A percentile compares a stretch with the other conserved stretches of the same genome.
Conservation (phyloP, 2,888 invertebrate genomes). For the Heliconius hortense region DNA sequence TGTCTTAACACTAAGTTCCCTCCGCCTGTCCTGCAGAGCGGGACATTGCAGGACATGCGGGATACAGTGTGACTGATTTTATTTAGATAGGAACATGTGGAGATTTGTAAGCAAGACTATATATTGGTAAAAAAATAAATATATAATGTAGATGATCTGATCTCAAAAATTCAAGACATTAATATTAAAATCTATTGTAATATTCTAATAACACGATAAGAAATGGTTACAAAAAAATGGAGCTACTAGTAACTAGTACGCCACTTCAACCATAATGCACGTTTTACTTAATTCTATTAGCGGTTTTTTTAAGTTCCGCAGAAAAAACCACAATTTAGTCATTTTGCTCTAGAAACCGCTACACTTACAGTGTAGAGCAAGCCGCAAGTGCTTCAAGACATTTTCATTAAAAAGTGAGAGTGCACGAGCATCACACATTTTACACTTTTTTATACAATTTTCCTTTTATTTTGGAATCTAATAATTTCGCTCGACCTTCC, state of each 20-base stretch:
- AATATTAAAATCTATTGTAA: neutral
- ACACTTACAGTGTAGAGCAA: slow-evolving; percentile 40
- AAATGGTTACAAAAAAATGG: neutral
- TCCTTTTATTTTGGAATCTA: slow-evolving; percentile 27
- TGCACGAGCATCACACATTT: slow-evolving; percentile 26
- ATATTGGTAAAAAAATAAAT: no score
- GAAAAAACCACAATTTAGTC: slow-evolving; percentile 44
- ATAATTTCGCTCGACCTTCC: slow-evolving; percentile 19
- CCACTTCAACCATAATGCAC: slow-evolving; percentile 7
- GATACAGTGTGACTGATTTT: no score
- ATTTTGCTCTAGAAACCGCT: slow-evolving; percentile 44
- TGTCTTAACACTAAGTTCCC: no score
- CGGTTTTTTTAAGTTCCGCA: slow-evolving; percentile 35
- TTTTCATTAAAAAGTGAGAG: slow-evolving; percentile 49
- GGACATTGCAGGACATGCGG: no score
- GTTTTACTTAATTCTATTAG: slow-evolving; percentile 30
- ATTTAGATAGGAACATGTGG: no score
- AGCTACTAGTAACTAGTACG: neutral
- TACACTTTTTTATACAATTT: slow-evolving; percentile 25
- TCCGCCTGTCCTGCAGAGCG: no score
- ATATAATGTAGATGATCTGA: no score
- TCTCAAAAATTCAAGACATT: neutral
- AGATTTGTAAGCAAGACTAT: no score
- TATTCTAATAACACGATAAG: neutral
- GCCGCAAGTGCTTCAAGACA: slow-evolving; percentile 43